These are phyloP conservation scores for Lampris megalopsis DNA, from an alignment of 2,113 vertebrate genomes.

Conservation along the genomic window DNA sequence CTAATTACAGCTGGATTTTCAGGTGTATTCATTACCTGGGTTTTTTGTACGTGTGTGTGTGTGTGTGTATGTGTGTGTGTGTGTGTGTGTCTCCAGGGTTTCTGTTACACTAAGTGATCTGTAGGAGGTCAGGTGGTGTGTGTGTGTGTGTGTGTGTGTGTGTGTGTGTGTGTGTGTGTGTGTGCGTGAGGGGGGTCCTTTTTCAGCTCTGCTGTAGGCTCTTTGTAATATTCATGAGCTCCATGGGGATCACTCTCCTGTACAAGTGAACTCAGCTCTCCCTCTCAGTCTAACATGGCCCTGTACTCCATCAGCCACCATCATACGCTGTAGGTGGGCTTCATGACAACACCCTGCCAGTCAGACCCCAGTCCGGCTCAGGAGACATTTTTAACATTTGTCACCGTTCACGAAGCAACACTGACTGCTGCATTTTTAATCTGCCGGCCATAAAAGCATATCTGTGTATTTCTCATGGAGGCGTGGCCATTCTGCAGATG, in stretches of 20 bases:
- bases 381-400: no score
- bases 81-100: conserved; percentile 44
- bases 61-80: conserved; percentile 40
- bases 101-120: conserved; percentile 68
- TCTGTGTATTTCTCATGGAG: no score
- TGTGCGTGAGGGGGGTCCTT: conserved; percentile 73
- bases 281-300: conserved; percentile 35
- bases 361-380: no score
- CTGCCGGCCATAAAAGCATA: no score
- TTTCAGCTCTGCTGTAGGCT: conserved; percentile 81
- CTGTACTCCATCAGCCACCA: conserved; percentile 25
- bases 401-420: no score
- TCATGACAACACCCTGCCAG: no score
- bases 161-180: conserved; percentile 18
- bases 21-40: conserved; percentile 85
- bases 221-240: conserved; percentile 81
- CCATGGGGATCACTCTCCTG: conserved; percentile 65
- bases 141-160: conserved; percentile 27
- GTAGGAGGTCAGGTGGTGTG: conserved; percentile 75
- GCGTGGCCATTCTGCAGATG: no score
- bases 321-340: neutral
- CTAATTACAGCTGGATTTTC: conserved; percentile 90
- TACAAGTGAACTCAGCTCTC: conserved; percentile 35
- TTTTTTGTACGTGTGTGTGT: conserved; percentile 62
- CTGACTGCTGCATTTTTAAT: no score